A percentile compares a stretch with the other conserved stretches of the same genome.
Conservation (phyloP, 2,888 invertebrate species). For the Heliconius sara region DNA sequence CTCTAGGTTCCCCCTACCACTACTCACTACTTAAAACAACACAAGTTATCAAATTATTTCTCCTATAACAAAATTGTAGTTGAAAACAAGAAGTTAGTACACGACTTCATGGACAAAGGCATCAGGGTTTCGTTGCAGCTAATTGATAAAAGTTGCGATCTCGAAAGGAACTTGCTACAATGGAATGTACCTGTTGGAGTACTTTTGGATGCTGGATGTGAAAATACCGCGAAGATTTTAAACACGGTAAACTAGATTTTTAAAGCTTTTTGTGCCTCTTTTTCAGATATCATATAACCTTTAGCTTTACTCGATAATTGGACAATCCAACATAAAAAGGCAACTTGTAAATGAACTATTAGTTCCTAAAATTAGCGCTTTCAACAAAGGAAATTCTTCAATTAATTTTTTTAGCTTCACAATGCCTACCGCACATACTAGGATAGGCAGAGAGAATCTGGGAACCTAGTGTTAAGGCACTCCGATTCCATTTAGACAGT, state of each 20-base stretch:
- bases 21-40: neutral
- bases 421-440: neutral
- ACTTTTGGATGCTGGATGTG: conserved; percentile 60
- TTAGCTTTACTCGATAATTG: neutral
- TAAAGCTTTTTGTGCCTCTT: no score
- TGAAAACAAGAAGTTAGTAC: conserved; percentile 51
- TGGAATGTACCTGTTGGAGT: conserved; percentile 59
- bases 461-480: no score
- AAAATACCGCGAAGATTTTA: conserved; percentile 50
- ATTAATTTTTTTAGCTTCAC: neutral
- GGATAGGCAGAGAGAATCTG: neutral
- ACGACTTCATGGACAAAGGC: conserved; percentile 48
- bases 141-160: conserved; percentile 45
- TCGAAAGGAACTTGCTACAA: conserved; percentile 52
- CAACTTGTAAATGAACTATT: no score
- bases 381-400: no score
- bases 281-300: no score
- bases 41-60: neutral
- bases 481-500: no score
- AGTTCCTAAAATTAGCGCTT: no score
- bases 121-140: conserved; percentile 54
- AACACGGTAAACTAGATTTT: conserved; percentile 52
- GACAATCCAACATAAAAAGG: neutral
- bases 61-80: conserved; percentile 8
- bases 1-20: neutral